A percentile compares a stretch with the other conserved stretches of the same genome.
Evolutionary conservation across 2,888 invertebrate species (phyloP).

Genomic region (Neocrepidodera transversa): DNA sequence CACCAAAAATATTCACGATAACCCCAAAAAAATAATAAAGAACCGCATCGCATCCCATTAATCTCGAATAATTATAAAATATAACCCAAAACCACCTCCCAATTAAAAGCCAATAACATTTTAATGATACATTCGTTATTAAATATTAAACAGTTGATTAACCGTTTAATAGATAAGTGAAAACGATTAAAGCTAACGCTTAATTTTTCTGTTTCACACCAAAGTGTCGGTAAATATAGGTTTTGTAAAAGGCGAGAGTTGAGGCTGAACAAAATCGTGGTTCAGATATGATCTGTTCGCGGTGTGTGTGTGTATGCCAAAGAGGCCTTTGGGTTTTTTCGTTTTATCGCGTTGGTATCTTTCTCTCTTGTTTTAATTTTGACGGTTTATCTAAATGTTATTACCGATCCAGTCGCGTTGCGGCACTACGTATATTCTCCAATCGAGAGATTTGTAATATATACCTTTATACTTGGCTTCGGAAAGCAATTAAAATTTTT

Average conservation of each 20-base stretch:
- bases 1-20: conserved; percentile 11
- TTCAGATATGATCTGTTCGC: conserved; percentile 42
- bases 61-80: conserved; percentile 36
- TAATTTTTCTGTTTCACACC: conserved; percentile 52
- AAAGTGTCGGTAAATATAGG: conserved; percentile 51
- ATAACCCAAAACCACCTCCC: conserved; percentile 39
- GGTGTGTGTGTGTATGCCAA: conserved; percentile 21
- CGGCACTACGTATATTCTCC: not conserved
- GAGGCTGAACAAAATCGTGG: conserved; percentile 51
- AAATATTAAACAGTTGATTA: conserved; percentile 42
- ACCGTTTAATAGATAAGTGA: conserved; percentile 42
- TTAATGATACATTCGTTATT: conserved; percentile 43
- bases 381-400: conserved; percentile 37
- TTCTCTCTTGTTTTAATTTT: conserved; percentile 36
- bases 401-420: conserved; percentile 9
- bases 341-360: conserved; percentile 35
- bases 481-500: not conserved
- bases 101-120: conserved; percentile 44
- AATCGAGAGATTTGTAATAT: conserved; percentile 19
- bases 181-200: conserved; percentile 48
- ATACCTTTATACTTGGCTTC: not conserved
- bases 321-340: conserved; percentile 28
- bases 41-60: conserved; percentile 26
- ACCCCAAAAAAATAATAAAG: conserved; percentile 6
- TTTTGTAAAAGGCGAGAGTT: conserved; percentile 43